phyloP scores from a whole-genome alignment of 2,113 vertebrate genomes.

The Galeopterus variegatus region DNA sequence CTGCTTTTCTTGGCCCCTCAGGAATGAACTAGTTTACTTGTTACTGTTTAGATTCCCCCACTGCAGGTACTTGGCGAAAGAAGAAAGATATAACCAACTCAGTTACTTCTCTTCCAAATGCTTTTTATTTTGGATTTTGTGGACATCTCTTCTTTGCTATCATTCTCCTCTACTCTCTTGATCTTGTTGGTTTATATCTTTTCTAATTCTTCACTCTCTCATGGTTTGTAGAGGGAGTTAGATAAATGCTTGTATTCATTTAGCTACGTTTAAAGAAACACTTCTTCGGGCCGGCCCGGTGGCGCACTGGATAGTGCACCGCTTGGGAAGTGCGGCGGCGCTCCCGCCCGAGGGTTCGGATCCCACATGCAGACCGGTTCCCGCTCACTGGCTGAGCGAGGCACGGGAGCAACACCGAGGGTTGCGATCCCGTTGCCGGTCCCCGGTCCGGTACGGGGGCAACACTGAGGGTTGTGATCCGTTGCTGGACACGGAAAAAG shows the following conservation, averaged over 20 bases:
- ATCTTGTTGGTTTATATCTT: constrained; percentile 37
- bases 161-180: constrained; percentile 11
- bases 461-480: too few species aligned
- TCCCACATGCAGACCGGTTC: too few species aligned
- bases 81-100: constrained; percentile 23
- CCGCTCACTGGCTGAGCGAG: too few species aligned
- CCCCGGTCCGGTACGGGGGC: too few species aligned
- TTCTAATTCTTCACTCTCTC: constrained; percentile 23
- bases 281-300: too few species aligned
- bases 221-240: constrained; percentile 41
- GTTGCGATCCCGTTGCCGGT: too few species aligned
- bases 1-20: background rate
- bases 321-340: too few species aligned
- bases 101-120: constrained; percentile 15
- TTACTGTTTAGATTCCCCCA: constrained; percentile 28
- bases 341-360: too few species aligned
- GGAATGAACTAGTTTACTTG: constrained; percentile 12
- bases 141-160: background rate
- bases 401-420: too few species aligned
- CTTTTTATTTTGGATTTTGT: constrained; percentile 54
- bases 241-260: constrained; percentile 17
- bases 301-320: too few species aligned
- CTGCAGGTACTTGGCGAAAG: constrained; percentile 19
- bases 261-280: constrained; percentile 57
- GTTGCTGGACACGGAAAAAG: too few species aligned